Evolutionary conservation across 2,113 vertebrate species (phyloP).

Genomic region (Circaetus cinerascens): DNA sequence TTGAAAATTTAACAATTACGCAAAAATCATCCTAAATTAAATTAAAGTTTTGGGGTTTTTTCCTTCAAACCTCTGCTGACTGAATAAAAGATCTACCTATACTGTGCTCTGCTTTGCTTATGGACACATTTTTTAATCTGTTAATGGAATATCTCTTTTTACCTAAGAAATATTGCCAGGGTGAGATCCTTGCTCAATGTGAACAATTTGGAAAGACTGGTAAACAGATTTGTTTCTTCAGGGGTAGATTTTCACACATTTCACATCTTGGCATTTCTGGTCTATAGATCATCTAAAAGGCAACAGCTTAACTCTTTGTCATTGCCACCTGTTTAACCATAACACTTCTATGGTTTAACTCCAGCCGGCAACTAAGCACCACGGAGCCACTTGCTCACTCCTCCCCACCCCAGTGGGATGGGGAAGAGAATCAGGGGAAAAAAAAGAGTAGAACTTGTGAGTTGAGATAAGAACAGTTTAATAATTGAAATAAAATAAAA

Average conservation of each 20-base stretch:
- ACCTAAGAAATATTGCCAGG: neutral
- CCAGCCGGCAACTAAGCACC: no score
- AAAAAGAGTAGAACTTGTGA: no score
- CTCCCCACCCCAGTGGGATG: no score
- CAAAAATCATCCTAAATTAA: neutral
- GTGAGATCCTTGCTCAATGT: neutral
- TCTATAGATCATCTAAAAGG: neutral
- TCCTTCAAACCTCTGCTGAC: neutral
- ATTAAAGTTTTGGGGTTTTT: neutral
- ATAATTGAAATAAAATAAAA: no score
- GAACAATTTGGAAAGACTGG: neutral
- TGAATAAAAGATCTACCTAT: neutral
- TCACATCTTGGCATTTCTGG: neutral
- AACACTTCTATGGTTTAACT: neutral
- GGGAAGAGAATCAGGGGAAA: no score
- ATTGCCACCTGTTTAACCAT: neutral
- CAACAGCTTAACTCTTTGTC: neutral
- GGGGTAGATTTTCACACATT: neutral
- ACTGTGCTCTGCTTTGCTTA: neutral
- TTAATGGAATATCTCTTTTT: neutral
- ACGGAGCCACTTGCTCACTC: no score
- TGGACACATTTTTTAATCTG: neutral
- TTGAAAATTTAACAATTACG: neutral
- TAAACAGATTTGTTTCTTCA: conserved; percentile 22
- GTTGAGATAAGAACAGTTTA: no score